A percentile compares a stretch with the other conserved stretches of the same genome.
Conservation (phyloP, 2,113 vertebrate genomes). For the Megaceryle torquata region DNA sequence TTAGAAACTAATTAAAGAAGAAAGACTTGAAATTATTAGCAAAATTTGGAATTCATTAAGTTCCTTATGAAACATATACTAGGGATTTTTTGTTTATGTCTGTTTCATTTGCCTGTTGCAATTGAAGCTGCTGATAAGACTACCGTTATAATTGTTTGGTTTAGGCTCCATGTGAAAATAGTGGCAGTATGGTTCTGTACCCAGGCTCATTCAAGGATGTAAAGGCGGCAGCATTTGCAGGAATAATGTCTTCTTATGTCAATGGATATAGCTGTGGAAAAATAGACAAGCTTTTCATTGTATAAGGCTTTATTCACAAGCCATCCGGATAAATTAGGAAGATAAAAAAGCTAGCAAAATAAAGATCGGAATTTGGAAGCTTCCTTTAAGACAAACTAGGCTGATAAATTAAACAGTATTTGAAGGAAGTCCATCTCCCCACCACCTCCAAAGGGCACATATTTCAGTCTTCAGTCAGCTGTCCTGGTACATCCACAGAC, state of each 20-base stretch:
- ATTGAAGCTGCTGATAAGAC: neutral
- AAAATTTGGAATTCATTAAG: neutral
- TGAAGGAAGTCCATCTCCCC: neutral
- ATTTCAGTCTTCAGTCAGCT: neutral
- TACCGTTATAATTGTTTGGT: neutral
- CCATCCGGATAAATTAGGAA: neutral
- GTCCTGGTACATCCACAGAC: neutral
- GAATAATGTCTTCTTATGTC: neutral
- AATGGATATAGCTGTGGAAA: neutral
- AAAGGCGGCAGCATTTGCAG: neutral
- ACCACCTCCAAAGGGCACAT: neutral
- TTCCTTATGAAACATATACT: neutral
- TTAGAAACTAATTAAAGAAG: slow-evolving; percentile 31
- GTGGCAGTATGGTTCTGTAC: neutral
- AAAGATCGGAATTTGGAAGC: neutral
- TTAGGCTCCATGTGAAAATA: neutral
- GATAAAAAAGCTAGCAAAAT: neutral
- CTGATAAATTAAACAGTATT: neutral
- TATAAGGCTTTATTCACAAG: neutral
- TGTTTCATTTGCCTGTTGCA: neutral
- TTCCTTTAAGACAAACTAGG: neutral
- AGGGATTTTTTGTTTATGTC: neutral
- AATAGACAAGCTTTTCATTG: neutral
- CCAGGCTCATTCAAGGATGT: neutral
- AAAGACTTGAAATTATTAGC: neutral